Base-by-base conservation (phyloP, 2,797 vertebrate genomes). In the Karalla daura region DNA sequence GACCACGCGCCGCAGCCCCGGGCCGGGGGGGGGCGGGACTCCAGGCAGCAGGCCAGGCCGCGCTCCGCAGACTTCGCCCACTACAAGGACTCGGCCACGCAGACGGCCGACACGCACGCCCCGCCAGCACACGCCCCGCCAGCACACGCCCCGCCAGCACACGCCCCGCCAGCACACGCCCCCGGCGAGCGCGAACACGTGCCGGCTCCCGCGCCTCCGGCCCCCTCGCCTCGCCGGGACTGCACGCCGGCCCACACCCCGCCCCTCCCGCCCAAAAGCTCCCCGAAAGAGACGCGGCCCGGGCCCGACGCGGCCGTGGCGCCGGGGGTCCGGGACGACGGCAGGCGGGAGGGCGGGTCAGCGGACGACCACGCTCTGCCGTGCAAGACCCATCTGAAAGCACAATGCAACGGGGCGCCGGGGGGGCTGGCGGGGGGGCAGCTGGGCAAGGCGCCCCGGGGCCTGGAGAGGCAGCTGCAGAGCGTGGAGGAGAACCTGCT, bases 401-500 rank as follows among this genome's bases (percentile, higher is more conserved):
- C 92, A 83, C 92, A 93, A 80, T 93, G 93, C 67, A 95, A 95
- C 3, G 94, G 93, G 15, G 87, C 89, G 13, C 93, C 93, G 0
- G 89, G 85, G 10, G 90, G 88, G 52, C 43, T 91, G 56, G 67
- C 94, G 85, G 90, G 90, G 21, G 92, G 93, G 59, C 91, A 92
- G 11, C 80, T 91, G 28, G 93, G 92, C 4, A 92, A 94, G 12
- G 94, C 59, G 0, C 91, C 91, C 0, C 77, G 64, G 0, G 81
- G 88, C 17, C 76, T 94, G 41, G 94, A 97, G 80, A 94, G 92
- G 65, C 94, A 95, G 76, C 90, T 99, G 46, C 96, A 97, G 70
- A 95, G 92, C 2, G 95, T 99, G 70, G 97, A 98, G 84, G 96
- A 98, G 86, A 97, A 95, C 64, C 93, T 99, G 37, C 87, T 95